These are phyloP conservation scores for Ciconia maguari DNA, from an alignment of 2,113 vertebrate genomes.

Conservation along the genomic window DNA sequence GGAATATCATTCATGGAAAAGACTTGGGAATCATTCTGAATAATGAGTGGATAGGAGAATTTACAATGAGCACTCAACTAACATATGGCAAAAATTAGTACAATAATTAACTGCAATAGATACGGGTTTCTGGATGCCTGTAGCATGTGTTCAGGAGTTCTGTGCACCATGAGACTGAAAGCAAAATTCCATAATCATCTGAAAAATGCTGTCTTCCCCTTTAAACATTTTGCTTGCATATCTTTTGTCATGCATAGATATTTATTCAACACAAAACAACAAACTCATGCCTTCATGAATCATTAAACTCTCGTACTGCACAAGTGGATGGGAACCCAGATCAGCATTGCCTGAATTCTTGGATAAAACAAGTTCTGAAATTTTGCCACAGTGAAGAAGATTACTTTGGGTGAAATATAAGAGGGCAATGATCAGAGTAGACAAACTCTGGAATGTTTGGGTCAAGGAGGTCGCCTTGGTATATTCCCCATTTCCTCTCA, in stretches of 20 bases:
- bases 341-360: background rate
- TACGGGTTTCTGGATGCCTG: background rate
- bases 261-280: background rate
- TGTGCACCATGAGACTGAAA: background rate
- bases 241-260: background rate
- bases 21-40: background rate
- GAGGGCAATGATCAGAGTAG: background rate
- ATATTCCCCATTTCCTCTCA: background rate
- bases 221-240: background rate
- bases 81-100: background rate
- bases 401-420: background rate
- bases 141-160: background rate
- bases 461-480: background rate
- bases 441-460: background rate
- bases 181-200: background rate
- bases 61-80: background rate
- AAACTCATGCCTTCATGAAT: background rate
- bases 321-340: background rate
- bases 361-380: background rate
- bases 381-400: background rate
- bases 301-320: background rate
- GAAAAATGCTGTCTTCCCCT: background rate
- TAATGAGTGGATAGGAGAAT: background rate
- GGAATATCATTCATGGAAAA: background rate
- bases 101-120: background rate